Conservation (phyloP, 2,113 vertebrate species). For the Onychorhynchus coronatus region DNA sequence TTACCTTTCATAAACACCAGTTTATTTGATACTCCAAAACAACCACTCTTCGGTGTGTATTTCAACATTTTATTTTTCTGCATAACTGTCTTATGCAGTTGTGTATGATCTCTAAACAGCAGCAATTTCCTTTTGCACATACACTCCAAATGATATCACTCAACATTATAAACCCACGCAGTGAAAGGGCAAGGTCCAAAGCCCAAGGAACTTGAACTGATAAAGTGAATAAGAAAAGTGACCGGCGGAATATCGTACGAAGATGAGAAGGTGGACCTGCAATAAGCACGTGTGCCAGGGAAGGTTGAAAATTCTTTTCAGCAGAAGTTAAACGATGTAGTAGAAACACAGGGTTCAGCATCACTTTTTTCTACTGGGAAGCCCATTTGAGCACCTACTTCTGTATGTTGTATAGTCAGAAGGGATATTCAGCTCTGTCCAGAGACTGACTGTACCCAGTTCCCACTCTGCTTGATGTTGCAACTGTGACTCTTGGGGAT, state of each 20-base stretch:
- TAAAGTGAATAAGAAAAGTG: neutral
- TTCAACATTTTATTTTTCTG: neutral
- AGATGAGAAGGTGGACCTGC: neutral
- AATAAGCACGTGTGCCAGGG: neutral
- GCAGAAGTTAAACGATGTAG: neutral
- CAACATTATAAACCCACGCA: neutral
- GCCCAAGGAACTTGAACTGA: neutral
- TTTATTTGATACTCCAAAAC: neutral
- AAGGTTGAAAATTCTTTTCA: neutral
- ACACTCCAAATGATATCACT: neutral
- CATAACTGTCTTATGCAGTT: neutral
- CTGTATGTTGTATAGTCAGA: neutral
- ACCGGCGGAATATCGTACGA: neutral
- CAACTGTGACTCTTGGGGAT: neutral
- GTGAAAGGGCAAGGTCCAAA: neutral
- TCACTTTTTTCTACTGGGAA: neutral
- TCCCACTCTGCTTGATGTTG: neutral
- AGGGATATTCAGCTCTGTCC: neutral
- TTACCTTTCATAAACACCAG: slow-evolving; percentile 9
- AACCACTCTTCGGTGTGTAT: neutral
- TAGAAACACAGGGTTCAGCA: neutral
- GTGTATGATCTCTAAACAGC: neutral
- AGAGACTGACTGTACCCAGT: neutral
- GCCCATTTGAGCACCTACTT: neutral
- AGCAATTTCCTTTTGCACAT: neutral